Percentiles rank a stretch among this genome's conserved stretches.
These are phyloP conservation scores for Crepidodera aurea DNA, from an alignment of 2,888 invertebrate species.

Conservation along the genomic window DNA sequence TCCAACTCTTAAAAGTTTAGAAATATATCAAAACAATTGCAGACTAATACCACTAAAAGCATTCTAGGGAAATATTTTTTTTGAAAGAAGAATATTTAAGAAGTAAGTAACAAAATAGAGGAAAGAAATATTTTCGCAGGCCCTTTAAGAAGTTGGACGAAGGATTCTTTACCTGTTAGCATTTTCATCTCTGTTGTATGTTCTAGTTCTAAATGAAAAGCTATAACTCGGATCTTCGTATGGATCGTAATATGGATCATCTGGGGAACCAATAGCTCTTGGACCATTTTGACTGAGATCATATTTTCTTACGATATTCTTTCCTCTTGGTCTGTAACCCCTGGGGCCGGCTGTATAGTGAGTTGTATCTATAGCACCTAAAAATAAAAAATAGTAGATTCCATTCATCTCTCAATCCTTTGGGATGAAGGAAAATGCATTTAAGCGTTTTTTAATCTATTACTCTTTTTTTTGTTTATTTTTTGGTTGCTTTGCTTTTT, in stretches of 20 bases:
- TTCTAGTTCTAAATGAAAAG: conserved; percentile 73
- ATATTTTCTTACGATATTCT: conserved; percentile 75
- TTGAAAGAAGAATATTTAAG: too few relatives aligned
- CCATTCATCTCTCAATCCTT: too few relatives aligned
- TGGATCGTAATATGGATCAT: conserved; percentile 78
- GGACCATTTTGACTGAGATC: conserved; percentile 72
- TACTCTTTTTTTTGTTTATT: too few relatives aligned
- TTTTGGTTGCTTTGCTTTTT: too few relatives aligned
- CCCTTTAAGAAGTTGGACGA: too few relatives aligned
- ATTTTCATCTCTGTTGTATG: conserved; percentile 72
- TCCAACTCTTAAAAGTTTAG: conserved; percentile 31
- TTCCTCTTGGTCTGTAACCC: conserved; percentile 82
- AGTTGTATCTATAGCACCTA: conserved; percentile 71
- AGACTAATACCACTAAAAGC: not conserved
- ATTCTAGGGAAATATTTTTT: not conserved
- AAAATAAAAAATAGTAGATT: not conserved
- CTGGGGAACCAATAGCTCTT: conserved; percentile 70
- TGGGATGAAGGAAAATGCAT: too few relatives aligned
- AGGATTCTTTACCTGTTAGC: conserved; percentile 56
- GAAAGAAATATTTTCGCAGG: too few relatives aligned
- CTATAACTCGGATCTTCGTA: conserved; percentile 80
- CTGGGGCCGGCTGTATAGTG: conserved; percentile 80
- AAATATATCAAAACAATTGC: too few relatives aligned
- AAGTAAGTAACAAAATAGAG: too few relatives aligned
- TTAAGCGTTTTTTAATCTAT: too few relatives aligned